Percentiles rank a stretch among this genome's conserved stretches.
Evolutionary conservation across 2,797 vertebrate genomes (phyloP).

Genomic region (Danio aesculapii): DNA sequence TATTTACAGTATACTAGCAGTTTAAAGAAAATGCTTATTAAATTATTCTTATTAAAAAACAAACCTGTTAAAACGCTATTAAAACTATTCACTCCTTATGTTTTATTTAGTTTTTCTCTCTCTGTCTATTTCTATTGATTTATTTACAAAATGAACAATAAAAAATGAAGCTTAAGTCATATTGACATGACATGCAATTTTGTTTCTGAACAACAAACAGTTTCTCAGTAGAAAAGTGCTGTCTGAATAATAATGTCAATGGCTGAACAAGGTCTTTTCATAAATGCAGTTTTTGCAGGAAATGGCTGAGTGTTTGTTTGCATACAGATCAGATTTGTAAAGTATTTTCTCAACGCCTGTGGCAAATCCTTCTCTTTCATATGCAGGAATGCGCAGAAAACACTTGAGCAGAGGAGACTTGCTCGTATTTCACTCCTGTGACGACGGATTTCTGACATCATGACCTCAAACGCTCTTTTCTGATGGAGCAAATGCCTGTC

Average conservation of each 20-base stretch:
- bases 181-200: neutral
- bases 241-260: neutral
- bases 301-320: neutral
- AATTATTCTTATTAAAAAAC: no score
- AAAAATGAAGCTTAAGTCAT: neutral
- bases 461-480: neutral
- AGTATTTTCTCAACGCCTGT: neutral
- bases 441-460: neutral
- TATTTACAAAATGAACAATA: no score
- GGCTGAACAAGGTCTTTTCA: neutral
- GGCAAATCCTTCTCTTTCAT: slow-evolving; percentile 42
- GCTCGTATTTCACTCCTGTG: slow-evolving; percentile 6
- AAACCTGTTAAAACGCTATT: no score
- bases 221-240: neutral
- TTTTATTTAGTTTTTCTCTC: no score
- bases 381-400: slow-evolving; percentile 52
- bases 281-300: neutral
- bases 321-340: slow-evolving; percentile 1
- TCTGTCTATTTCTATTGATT: no score
- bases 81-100: no score
- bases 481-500: neutral
- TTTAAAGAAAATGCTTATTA: no score
- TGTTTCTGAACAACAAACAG: neutral
- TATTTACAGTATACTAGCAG: no score
- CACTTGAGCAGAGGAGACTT: neutral